Evolutionary conservation across 2,888 invertebrate genomes (phyloP).

Genomic region (Desoria tigrina): DNA sequence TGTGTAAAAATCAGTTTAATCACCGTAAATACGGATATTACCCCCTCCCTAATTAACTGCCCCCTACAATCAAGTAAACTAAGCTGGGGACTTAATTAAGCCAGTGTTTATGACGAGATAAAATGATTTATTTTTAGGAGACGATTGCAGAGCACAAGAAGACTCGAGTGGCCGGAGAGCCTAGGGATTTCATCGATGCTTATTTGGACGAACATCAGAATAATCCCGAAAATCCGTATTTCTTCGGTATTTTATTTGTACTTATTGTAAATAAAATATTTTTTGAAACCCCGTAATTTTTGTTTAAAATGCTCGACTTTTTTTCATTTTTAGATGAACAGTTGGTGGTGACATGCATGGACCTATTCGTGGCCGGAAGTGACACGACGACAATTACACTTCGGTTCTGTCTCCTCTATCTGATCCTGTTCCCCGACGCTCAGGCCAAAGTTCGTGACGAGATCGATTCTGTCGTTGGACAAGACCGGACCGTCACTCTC

Average conservation of each 20-base stretch:
- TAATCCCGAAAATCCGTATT: slow-evolving; percentile 36
- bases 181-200: slow-evolving; percentile 41
- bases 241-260: slow-evolving; percentile 33
- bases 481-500: slow-evolving; percentile 24
- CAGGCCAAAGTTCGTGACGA: slow-evolving; percentile 36
- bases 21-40: too few species aligned
- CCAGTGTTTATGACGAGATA: background rate
- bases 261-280: too few species aligned
- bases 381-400: slow-evolving; percentile 40
- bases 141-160: slow-evolving; percentile 35
- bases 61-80: too few species aligned
- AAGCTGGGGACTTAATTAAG: too few species aligned
- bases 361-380: slow-evolving; percentile 36
- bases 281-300: background rate
- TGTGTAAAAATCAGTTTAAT: too few species aligned
- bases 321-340: slow-evolving; percentile 34
- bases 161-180: slow-evolving; percentile 26
- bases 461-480: slow-evolving; percentile 37
- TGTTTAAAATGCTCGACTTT: background rate
- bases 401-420: slow-evolving; percentile 37
- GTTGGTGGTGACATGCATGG: slow-evolving; percentile 45
- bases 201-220: slow-evolving; percentile 43
- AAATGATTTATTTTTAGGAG: slow-evolving; percentile 23
- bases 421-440: slow-evolving; percentile 35
- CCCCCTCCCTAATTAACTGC: too few species aligned